These are phyloP conservation scores for Phaethornis superciliosus DNA, from an alignment of 2,113 vertebrate species.

Conservation along the genomic window DNA sequence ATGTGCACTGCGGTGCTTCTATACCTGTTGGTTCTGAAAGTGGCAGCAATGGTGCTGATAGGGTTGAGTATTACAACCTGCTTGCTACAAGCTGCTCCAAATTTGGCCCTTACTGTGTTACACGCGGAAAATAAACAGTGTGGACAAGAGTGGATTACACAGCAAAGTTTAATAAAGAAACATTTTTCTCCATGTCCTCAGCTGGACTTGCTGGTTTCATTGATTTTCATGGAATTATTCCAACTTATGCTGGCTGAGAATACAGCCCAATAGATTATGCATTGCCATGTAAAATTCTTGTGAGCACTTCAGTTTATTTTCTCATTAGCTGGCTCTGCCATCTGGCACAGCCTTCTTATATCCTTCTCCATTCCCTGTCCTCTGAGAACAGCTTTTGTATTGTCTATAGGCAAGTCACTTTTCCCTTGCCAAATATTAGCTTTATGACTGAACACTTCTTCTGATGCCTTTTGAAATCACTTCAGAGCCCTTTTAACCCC, in stretches of 20 bases:
- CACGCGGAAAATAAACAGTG: not conserved
- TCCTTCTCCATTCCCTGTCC: not conserved
- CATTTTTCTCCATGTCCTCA: not conserved
- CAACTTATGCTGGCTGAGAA: not conserved
- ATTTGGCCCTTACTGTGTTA: not conserved
- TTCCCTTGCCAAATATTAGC: slow-evolving; percentile 35
- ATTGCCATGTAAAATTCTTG: not conserved
- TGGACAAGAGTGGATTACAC: not conserved
- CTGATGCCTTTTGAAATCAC: not conserved
- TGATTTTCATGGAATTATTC: not conserved
- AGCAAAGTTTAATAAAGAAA: not conserved
- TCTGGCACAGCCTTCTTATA: not conserved
- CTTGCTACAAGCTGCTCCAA: not conserved
- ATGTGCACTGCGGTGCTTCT: not conserved
- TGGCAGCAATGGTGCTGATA: not conserved
- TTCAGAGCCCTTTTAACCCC: not conserved
- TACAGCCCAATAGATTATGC: not conserved
- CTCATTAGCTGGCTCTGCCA: not conserved
- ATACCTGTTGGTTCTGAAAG: not conserved
- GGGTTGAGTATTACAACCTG: not conserved
- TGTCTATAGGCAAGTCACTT: not conserved
- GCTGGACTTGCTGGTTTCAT: not conserved
- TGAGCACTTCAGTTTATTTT: not conserved
- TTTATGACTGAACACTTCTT: not conserved
- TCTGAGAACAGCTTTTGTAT: slow-evolving; percentile 6